Percentiles rank a stretch among this genome's conserved stretches.
Evolutionary conservation across 2,113 vertebrate genomes (phyloP).

Genomic region (Phasianus colchicus): DNA sequence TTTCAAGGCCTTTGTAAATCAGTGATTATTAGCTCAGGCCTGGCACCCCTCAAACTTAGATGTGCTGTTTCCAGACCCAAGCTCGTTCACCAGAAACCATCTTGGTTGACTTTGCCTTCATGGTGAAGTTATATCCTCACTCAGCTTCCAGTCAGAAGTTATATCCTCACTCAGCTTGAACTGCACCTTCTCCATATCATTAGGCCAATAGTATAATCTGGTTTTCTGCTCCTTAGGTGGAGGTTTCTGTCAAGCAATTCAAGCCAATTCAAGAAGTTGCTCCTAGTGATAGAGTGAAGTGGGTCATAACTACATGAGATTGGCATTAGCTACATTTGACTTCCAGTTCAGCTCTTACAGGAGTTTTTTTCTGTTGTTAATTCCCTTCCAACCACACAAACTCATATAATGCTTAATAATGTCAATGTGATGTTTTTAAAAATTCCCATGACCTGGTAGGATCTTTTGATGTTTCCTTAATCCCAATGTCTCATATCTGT

Average conservation of each 20-base stretch:
- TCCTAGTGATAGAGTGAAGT: not conserved
- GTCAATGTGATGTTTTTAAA: not conserved
- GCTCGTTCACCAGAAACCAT: not conserved
- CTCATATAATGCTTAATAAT: not conserved
- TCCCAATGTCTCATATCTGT: conserved; percentile 6
- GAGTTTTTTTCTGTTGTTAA: not conserved
- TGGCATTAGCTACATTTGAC: not conserved
- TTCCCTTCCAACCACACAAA: not conserved
- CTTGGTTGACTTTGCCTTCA: not conserved
- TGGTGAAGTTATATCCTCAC: not conserved
- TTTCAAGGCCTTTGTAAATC: not conserved
- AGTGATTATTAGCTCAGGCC: not conserved
- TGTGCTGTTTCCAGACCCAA: not conserved
- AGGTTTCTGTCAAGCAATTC: not conserved
- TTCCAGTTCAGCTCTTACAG: not conserved
- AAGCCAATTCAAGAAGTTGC: not conserved
- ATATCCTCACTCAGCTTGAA: not conserved
- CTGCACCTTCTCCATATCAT: not conserved
- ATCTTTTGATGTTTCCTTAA: not conserved
- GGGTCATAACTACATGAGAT: not conserved
- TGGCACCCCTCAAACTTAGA: not conserved
- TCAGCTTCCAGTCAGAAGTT: not conserved
- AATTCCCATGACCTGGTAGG: not conserved
- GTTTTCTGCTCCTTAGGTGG: not conserved
- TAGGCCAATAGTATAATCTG: not conserved